Evolutionary conservation across 2,797 vertebrate genomes (phyloP), one percentile per base, ranked within the genome.

Genomic region (Anableps anableps): DNA sequence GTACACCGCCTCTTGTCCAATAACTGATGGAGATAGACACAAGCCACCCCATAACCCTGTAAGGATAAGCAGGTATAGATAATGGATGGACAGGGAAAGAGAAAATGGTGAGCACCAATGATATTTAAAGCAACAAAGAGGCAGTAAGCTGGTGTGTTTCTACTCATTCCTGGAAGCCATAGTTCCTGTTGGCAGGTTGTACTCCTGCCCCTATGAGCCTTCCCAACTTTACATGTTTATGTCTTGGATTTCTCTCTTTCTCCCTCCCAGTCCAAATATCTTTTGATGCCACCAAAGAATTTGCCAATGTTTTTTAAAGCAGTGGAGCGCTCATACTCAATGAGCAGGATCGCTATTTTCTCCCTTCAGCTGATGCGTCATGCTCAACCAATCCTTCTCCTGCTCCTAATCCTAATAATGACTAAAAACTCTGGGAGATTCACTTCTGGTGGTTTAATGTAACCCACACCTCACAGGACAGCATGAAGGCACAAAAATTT

Each of bases 261-360:
- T 91, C 81, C 74, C 83, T 88, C 83, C 73, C 87, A 92, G 88
- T 88, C 85, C 88, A 94, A 95, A 95, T 94, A 94, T 95, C 94
- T 94, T 94, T 88, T 85, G 93, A 94, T 94, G 94, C 90, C 94
- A 93, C 93, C 93, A 89, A 94, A 89, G 93, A 95, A 95, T 95
- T 91, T 92, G 86, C 70, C 74, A 84, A 76, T 88, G 89, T 93
- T 93, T 86, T 29, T 84, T 89, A 86, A 90, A 93, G 87, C 83
- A 80, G 85, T 60, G 72, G 76, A 81, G 86, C 78, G 68, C 51
- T 85, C 83, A 53, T 71, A 88, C 82, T 85, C 92, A 93, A 75
- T 83, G 86, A 88, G 74, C 78, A 36, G 83, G 83, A 79, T 72
- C 21, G 36, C 77, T 90, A 79, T 85, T 92, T 80, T 86, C 82